Evolutionary conservation across 2,113 vertebrate genomes (phyloP).

Genomic region (Ploceus nigricollis): DNA sequence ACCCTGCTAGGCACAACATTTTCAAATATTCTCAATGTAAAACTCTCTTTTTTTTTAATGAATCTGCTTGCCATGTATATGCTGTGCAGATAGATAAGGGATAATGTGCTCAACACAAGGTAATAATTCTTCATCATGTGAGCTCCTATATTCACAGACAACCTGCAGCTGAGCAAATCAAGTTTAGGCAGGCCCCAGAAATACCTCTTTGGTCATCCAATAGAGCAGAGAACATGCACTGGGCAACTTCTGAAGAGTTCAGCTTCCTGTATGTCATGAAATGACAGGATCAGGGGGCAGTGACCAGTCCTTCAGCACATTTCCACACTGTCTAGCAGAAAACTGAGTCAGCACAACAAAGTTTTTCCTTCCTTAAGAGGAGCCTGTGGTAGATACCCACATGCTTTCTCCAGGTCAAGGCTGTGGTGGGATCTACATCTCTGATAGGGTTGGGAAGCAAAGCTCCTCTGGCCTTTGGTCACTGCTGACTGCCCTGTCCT

Average conservation of each 20-base stretch:
- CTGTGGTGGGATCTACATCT: not conserved
- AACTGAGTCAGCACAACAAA: not conserved
- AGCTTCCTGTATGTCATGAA: not conserved
- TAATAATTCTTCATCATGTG: not conserved
- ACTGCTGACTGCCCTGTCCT: not conserved
- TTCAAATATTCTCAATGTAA: not conserved
- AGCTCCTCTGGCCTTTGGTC: not conserved
- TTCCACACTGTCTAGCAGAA: not conserved
- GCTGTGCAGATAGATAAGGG: rapidly evolving
- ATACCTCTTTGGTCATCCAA: not conserved
- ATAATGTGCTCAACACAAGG: not conserved
- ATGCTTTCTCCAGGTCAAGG: rapidly evolving
- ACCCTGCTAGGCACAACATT: not conserved
- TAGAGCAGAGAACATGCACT: rapidly evolving
- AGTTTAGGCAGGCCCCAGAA: not conserved
- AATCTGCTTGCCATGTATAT: rapidly evolving
- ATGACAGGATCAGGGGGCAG: rapidly evolving
- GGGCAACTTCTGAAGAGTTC: not conserved
- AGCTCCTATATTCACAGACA: not conserved
- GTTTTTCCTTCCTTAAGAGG: not conserved
- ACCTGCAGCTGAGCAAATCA: not conserved
- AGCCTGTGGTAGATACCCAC: rapidly evolving
- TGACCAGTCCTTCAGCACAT: not conserved
- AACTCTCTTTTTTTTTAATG: not conserved
- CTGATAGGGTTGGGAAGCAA: rapidly evolving